Evolutionary conservation across 2,888 invertebrate species (phyloP).

Genomic region (Tromatobia lineatoria): DNA sequence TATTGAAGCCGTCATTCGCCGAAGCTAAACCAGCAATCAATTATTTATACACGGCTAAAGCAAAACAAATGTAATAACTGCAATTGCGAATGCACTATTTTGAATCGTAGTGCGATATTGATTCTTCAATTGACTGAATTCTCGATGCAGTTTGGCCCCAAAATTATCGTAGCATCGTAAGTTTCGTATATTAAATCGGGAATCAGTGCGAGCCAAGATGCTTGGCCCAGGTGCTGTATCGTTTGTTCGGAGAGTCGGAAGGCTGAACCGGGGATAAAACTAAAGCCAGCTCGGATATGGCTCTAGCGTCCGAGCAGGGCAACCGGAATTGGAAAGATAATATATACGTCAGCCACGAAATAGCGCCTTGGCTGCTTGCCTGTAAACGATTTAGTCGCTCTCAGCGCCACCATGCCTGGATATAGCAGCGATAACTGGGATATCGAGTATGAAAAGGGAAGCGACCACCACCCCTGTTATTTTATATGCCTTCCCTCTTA

Average conservation of each 20-base stretch:
- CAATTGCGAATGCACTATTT: too few species aligned
- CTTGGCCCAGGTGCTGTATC: conserved; percentile 50
- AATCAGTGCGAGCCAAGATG: conserved; percentile 8
- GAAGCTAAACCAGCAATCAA: too few species aligned
- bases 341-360: conserved; percentile 35
- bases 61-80: too few species aligned
- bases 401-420: neutral
- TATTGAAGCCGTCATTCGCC: too few species aligned
- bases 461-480: neutral
- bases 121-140: neutral
- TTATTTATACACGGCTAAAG: too few species aligned
- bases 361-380: conserved; percentile 61
- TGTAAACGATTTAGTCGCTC: conserved; percentile 60
- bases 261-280: conserved; percentile 28
- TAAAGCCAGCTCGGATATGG: conserved; percentile 21
- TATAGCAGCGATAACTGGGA: conserved; percentile 3
- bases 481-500: neutral
- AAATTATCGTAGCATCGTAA: conserved; percentile 14
- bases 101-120: neutral
- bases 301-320: neutral
- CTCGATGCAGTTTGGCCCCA: neutral
- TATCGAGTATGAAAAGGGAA: conserved; percentile 6
- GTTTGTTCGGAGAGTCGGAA: conserved; percentile 16
- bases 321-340: conserved; percentile 56
- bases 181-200: conserved; percentile 34